phyloP scores from a whole-genome alignment of 1,140 invertebrate genomes.

The Drosophila erecta region DNA sequence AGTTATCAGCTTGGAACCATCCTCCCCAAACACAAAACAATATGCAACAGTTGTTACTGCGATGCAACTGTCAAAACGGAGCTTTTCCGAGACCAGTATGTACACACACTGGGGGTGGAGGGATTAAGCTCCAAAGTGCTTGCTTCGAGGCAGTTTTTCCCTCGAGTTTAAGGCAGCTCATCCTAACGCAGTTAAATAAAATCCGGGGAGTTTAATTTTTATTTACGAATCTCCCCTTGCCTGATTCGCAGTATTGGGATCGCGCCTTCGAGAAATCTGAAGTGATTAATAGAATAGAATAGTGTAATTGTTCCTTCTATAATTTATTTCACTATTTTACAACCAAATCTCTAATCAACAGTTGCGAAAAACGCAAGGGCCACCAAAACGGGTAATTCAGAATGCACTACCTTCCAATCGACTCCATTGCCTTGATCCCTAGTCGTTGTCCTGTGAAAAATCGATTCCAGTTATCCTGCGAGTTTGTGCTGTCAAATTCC shows the following conservation, averaged over 20 bases:
- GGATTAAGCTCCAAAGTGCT: slow-evolving; percentile 32
- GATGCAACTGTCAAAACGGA: slow-evolving; percentile 35
- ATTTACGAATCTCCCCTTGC: slow-evolving; percentile 13
- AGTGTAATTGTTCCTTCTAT: neutral
- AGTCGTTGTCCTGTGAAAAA: slow-evolving; percentile 69
- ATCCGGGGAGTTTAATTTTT: slow-evolving; percentile 10
- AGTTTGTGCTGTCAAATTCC: slow-evolving; percentile 52
- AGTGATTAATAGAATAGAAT: neutral
- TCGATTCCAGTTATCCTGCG: slow-evolving; percentile 66
- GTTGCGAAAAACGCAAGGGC: neutral
- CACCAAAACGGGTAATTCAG: neutral
- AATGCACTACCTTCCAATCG: neutral
- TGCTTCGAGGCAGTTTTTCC: slow-evolving; percentile 32
- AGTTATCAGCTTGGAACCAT: neutral
- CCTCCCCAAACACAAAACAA: neutral
- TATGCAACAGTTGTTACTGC: slow-evolving; percentile 48
- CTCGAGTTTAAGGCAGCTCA: slow-evolving; percentile 31
- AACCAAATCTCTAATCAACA: neutral
- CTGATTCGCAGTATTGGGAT: neutral
- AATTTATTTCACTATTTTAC: neutral
- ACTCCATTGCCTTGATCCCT: neutral
- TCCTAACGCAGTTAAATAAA: slow-evolving; percentile 27
- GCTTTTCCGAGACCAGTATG: slow-evolving; percentile 55
- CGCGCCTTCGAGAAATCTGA: neutral
- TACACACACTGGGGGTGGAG: slow-evolving; percentile 28